Evolutionary conservation across 2,888 invertebrate species (phyloP).

Genomic region (Cheilosia urbana): DNA sequence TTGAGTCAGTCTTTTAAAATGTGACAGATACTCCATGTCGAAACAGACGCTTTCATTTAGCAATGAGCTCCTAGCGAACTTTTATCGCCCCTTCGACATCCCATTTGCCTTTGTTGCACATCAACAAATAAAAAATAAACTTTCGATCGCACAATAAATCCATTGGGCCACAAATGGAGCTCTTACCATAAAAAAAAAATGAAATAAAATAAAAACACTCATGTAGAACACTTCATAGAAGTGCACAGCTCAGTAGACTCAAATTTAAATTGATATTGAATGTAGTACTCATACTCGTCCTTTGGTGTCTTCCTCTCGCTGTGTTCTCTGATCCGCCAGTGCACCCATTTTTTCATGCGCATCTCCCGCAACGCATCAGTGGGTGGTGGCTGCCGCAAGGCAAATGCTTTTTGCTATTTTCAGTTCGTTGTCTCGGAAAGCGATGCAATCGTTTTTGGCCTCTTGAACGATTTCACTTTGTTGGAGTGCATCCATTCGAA

Average conservation of each 20-base stretch:
- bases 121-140: constrained; percentile 7
- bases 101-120: background rate
- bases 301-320: constrained; percentile 33
- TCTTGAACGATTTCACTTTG: constrained; percentile 67
- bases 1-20: too few relatives aligned
- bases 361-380: constrained; percentile 6
- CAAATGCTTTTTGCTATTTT: constrained; percentile 22
- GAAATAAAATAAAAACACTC: constrained; percentile 31
- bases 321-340: background rate
- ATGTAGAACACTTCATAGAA: constrained; percentile 62
- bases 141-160: constrained; percentile 48
- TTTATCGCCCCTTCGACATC: background rate
- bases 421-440: constrained; percentile 6
- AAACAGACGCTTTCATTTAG: background rate
- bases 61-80: constrained; percentile 6
- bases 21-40: too few relatives aligned
- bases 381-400: background rate
- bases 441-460: constrained; percentile 57
- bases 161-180: constrained; percentile 56
- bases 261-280: constrained; percentile 73
- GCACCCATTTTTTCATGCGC: background rate
- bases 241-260: constrained; percentile 69
- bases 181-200: constrained; percentile 32
- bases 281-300: constrained; percentile 44
- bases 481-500: constrained; percentile 54